Percentiles rank a stretch among this genome's conserved stretches.
These are phyloP conservation scores for Cerastis leucographa DNA, from an alignment of 2,888 invertebrate species.

Conservation along the genomic window DNA sequence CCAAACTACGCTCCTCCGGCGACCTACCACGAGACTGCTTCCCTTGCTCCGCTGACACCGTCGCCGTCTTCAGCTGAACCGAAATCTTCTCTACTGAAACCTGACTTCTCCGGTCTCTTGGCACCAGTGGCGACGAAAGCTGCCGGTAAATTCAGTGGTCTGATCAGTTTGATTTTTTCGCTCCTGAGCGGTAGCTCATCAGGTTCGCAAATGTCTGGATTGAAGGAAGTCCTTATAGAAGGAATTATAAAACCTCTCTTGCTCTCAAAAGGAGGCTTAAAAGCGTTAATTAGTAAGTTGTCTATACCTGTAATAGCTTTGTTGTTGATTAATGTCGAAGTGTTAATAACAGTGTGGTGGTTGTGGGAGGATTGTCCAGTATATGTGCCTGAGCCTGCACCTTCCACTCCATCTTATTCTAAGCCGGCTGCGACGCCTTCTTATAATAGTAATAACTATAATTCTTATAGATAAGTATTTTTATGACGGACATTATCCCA, in stretches of 20 bases:
- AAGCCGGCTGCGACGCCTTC: slow-evolving; percentile 68
- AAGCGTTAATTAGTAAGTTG: slow-evolving; percentile 83
- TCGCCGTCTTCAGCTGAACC: slow-evolving; percentile 58
- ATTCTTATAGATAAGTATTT: slow-evolving; percentile 70
- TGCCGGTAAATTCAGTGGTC: slow-evolving; percentile 79
- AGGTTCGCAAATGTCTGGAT: slow-evolving; percentile 77
- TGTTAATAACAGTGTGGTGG: slow-evolving; percentile 87
- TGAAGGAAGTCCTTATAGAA: slow-evolving; percentile 82
- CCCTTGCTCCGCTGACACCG: slow-evolving; percentile 44
- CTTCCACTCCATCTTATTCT: slow-evolving; percentile 65
- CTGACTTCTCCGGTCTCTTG: slow-evolving; percentile 74
- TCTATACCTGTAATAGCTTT: slow-evolving; percentile 84
- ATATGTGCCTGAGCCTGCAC: slow-evolving; percentile 51
- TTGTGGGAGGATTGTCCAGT: slow-evolving; percentile 87
- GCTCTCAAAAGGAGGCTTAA: slow-evolving; percentile 81
- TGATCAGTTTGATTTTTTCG: slow-evolving; percentile 80
- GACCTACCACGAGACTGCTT: slow-evolving; percentile 60
- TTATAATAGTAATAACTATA: slow-evolving; percentile 66
- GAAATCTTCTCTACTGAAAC: slow-evolving; percentile 72
- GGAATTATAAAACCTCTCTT: slow-evolving; percentile 84
- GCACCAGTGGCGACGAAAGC: slow-evolving; percentile 79
- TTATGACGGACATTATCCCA: slow-evolving; percentile 62
- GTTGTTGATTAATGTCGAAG: slow-evolving; percentile 84
- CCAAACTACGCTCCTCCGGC: slow-evolving; percentile 59
- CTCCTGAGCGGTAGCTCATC: slow-evolving; percentile 79